A percentile compares a stretch with the other conserved stretches of the same genome.
phyloP scores from a whole-genome alignment of 2,113 vertebrate species.

The Synchiropus splendidus region DNA sequence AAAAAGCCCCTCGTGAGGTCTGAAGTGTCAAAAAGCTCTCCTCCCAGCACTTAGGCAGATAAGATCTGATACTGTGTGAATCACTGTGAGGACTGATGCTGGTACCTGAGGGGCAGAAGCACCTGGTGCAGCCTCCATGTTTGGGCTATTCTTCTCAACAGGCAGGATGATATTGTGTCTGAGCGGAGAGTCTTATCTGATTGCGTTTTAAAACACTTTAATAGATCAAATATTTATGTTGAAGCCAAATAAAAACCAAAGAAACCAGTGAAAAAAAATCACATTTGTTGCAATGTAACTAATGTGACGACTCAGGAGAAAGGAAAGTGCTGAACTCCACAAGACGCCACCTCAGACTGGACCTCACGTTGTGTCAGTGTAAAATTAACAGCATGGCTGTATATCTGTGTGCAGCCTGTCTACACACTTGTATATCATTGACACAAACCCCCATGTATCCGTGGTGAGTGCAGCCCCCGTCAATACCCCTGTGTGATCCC shows the following conservation, averaged over 20 bases:
- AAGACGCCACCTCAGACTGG: neutral
- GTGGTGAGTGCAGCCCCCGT: conserved; percentile 40
- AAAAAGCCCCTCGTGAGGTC: conserved; percentile 19
- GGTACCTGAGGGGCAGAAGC: conserved; percentile 24
- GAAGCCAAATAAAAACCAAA: too few relatives aligned
- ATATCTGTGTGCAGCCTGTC: conserved; percentile 7
- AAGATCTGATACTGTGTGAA: conserved; percentile 62
- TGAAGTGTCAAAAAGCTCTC: neutral
- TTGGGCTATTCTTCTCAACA: conserved; percentile 58
- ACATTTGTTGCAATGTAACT: neutral
- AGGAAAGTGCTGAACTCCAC: neutral
- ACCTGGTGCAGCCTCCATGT: conserved; percentile 44
- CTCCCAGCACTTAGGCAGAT: conserved; percentile 25
- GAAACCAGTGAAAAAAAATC: neutral
- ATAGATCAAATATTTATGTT: too few relatives aligned
- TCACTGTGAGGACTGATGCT: conserved; percentile 26
- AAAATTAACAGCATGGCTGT: neutral
- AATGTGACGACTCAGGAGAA: too few relatives aligned
- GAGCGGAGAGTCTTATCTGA: conserved; percentile 33
- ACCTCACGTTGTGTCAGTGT: neutral
- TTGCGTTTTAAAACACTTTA: neutral
- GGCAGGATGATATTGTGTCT: conserved; percentile 54
- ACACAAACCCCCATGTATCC: conserved; percentile 26
- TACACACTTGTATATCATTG: conserved; percentile 10
- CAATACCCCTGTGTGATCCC: conserved; percentile 44